phyloP scores from a whole-genome alignment of 2,113 vertebrate species.

The Laterallus jamaicensis region DNA sequence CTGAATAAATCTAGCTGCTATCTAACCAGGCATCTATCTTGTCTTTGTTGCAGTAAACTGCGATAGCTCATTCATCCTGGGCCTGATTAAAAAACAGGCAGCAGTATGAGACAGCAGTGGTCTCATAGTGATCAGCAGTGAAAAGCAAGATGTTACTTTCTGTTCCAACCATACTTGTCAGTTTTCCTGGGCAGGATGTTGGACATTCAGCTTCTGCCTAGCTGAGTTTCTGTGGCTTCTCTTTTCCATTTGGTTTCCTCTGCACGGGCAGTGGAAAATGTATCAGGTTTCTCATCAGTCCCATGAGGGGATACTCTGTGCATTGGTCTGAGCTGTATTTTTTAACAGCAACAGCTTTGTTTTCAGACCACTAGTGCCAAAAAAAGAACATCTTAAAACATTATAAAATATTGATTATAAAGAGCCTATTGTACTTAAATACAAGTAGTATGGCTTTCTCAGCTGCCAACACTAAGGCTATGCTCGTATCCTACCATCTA shows the following conservation, averaged over 20 bases:
- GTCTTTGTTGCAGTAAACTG: conserved; percentile 15
- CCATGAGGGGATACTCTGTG: neutral
- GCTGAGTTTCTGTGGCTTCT: conserved; percentile 6
- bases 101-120: neutral
- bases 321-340: neutral
- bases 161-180: neutral
- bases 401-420: conserved; percentile 3
- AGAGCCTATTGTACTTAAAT: neutral
- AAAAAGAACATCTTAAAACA: conserved; percentile 17
- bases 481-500: neutral
- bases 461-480: neutral
- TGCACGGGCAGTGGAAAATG: conserved; percentile 16
- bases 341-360: conserved; percentile 13
- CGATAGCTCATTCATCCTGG: neutral
- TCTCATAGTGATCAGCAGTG: neutral
- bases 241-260: conserved; percentile 27
- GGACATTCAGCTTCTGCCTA: neutral
- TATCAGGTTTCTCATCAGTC: neutral
- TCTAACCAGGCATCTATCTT: conserved; percentile 8
- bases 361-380: neutral
- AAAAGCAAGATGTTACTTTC: neutral
- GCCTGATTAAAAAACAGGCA: neutral
- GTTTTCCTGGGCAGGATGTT: neutral
- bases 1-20: conserved; percentile 33
- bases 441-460: neutral